Base-by-base conservation (phyloP, 2,113 vertebrate species). In the Pollimyrus isidori region DNA sequence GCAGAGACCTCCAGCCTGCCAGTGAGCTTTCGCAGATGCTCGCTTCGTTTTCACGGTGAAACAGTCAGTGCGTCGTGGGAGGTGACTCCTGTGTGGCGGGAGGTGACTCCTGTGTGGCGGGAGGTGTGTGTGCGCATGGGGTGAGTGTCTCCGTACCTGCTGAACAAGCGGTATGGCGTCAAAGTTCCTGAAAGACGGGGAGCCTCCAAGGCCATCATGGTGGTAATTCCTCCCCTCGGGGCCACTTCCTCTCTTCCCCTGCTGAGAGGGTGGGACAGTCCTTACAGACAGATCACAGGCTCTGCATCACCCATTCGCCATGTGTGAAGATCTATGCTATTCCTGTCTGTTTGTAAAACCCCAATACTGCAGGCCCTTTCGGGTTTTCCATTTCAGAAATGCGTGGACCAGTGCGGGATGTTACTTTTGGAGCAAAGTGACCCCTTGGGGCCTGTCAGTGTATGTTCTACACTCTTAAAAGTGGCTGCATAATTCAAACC, bases 231-330 rank as follows among this genome's bases (percentile, higher is more conserved):
- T 91, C 0, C 90, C 91, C 6, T 95, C 93, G 50, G 94, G 94
- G 52, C 94, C 86, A 93, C 94, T 94, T 50, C 91, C 91, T 39
- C 94, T 94, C 91, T 94, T 95, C 3, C 90, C n/a, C 95, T 95
- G 62, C 26, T 52, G 83, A 46, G 69, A 87, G 89, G 84, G 87
- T 82, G 46, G n/a, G 7, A n/a, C 42, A 84, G 45, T 0, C 62
- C 62, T 13, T 30, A 69, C 42, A 84, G 82, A 39, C 21, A 52
- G 30, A 86, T 87, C 58, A 65, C 1, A n/a, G 82, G 30, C 62
- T 45, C 58, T 45, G 13, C 26, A 42, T 42, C 4, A 62, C 15
- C 13, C 26, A 13, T 56, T 87, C 10, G 15, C 50, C 9, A 13
- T n/a, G 21, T 23, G 21, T 84, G 9, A 84, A 84, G 35, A 42